Base-by-base conservation (phyloP, 2,888 invertebrate genomes). In the Ophioninae sp. region DNA sequence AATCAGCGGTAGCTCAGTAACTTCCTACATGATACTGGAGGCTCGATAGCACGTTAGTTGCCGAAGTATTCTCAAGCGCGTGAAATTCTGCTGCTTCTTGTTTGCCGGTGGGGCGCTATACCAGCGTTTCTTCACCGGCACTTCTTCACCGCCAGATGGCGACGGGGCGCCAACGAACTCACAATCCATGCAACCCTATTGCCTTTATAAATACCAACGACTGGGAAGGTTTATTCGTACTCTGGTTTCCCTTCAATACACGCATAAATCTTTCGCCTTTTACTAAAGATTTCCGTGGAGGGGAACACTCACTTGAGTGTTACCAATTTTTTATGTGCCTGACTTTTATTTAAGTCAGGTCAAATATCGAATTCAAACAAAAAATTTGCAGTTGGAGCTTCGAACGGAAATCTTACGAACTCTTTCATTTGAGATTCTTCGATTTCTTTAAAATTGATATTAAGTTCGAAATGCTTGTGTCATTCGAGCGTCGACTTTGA, bases 251-350 rank as follows among this genome's bases (percentile, higher is more conserved):
- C 92, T 93, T 92, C 50, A 50, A 50, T 3, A 50, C 50, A 50
- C 50, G 93, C 82, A 92, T 92, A 93, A 93, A 93, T 93, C 93
- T 93, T 93, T 93, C 93, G 93, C 93, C 93, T 93, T 93, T 93
- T 93, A 93, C 93, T 93, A 93, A 93, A 93, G 93, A 93, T 93
- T 92, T 92, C 92, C 91, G 92, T 92, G 92, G 90, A 90, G 91
- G 90, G 90, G 91, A 90, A 89, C 91, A 91, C 83, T 83, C 87
- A 89, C 30, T 81, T 73, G 81, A 76, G 79, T 81, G 81, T 79
- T 74, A 30, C 62, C 87, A 90, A 91, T 92, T 92, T 92, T 93
- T 89, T 88, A 85, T 75, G 86, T 83, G 83, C 88, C 88, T 82
- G 86, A 88, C 88, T 30, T 30, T 30, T n/a, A 10, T 44, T 85